Base-by-base conservation (phyloP, 2,113 vertebrate species). In the Gymnocephalus cernua region DNA sequence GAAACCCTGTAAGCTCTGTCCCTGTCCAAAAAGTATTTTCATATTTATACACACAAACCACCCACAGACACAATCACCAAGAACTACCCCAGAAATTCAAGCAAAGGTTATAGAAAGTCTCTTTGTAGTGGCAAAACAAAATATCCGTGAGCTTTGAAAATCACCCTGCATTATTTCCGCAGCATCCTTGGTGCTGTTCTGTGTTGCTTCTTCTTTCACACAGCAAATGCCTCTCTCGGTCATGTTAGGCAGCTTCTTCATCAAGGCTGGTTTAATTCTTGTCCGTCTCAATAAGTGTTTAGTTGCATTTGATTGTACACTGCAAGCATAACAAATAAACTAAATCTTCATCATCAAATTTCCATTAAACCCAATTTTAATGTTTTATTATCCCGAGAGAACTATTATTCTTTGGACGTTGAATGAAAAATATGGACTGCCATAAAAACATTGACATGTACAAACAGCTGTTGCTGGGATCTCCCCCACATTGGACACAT, bases 381-480 rank as follows among this genome's bases (percentile, higher is more conserved):
- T 70, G 64, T 27, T 27, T 50, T 79, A 84, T 64, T 41, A 62
- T 68, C 35, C 19, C 9, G 3, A 73, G 58, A 77, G 83, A 79
- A 54, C 23, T 7, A 44, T 74, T 74, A 56, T 68, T 79, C 47
- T 53, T 65, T 1, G 6, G 23, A 61, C 14, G 47, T 21, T 58
- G 51, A 23, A 35, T 56, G 47, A 81, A 82, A 82, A 81, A 86
- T 64, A 45, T 7, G 73, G 51, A 63, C 38, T n/a, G 18, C 69
- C 64, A 68, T 59, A 57, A 82, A 86, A 84, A 80, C 45, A 61
- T 1, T 80, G 82, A 74, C 82, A 73, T 84, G 4, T 92, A 89
- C 86, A 93, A 92, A 93, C 92, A 94, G 90, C 86, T 93, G 93
- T 83, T 89, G 66, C 75, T 19, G 59, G 77, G 86, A 84, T 85